Evolutionary conservation across 2,888 invertebrate species (phyloP), one percentile per base, ranked within the genome.

Genomic region (Melipona beecheii): DNA sequence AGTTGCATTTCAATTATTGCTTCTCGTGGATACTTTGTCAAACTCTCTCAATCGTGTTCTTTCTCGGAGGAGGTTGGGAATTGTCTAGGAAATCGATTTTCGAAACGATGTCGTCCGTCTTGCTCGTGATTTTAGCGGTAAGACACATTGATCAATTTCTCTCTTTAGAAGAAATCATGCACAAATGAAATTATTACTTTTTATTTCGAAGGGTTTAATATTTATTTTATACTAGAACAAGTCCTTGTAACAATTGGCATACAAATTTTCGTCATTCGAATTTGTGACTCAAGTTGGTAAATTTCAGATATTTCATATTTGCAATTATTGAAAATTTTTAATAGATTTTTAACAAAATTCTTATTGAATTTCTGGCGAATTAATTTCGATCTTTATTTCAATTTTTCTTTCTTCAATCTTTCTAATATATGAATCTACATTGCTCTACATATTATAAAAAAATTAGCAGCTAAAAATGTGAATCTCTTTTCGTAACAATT

Each of bases 61-160:
- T 15, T 11, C 13, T 62, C 13, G 19, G 31, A 56, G 15, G 19
- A 21, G 4, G 17, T 24, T 56, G 0, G 13, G 27, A 43, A 24
- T 36, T 52, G 9, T 52, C 15, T 19, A 19, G 4, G 56, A 31
- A 52, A 31, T 65, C 24, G 2, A 21, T 49, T 62, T 19, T 27
- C 50, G 21, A 31, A 56, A 58, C 36, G 6, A 84, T 75, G 84
- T 6, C 36, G 36, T 43, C 21, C 2, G 17, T 78, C 24, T 69
- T 54, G 5, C 4, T 84, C 50, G n/a, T 84, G 13, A 52, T 69
- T 13, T 17, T 84, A 0, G 15, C n/a, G 84, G 84, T 84, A 82
- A 83, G 72, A 31, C 36, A 13, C 15, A 15, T 50, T 17, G 2
- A 6, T n/a, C 6, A 52, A 4, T 11, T 70, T 9, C n/a, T 19